phyloP scores from a whole-genome alignment of 1,140 invertebrate genomes.

The Bombus terrestris region DNA sequence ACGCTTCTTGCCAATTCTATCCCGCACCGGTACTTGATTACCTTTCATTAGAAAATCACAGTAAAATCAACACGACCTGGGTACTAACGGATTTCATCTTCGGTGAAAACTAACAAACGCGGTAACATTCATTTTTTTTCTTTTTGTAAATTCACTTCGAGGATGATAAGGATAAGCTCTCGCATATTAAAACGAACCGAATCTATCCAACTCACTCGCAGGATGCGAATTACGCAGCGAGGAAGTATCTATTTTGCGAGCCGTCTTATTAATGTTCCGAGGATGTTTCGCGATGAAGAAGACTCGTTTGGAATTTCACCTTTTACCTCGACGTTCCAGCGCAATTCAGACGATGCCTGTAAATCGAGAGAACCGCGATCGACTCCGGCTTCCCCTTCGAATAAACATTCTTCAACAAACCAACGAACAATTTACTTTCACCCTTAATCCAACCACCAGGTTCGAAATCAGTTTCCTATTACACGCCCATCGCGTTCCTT shows the following conservation, averaged over 20 bases:
- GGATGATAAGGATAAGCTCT: not conserved
- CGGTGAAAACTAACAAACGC: slow-evolving; percentile 13
- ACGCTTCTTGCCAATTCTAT: slow-evolving; percentile 38
- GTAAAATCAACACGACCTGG: slow-evolving; percentile 17
- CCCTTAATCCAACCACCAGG: not conserved
- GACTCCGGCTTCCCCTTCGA: not conserved
- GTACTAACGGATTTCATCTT: slow-evolving; percentile 29
- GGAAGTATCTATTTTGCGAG: slow-evolving; percentile 44
- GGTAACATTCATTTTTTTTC: not conserved
- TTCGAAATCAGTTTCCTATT: not conserved
- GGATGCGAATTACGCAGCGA: slow-evolving; percentile 31
- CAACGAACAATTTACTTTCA: slow-evolving; percentile 28
- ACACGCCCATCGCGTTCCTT: not conserved
- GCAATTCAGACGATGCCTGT: slow-evolving; percentile 7
- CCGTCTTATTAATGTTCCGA: slow-evolving; percentile 42
- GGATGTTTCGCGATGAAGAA: slow-evolving; percentile 15
- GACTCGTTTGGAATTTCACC: slow-evolving; percentile 50
- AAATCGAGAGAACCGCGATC: not conserved
- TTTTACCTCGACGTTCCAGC: slow-evolving; percentile 40
- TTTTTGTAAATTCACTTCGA: not conserved
- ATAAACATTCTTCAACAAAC: not conserved
- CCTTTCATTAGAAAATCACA: slow-evolving; percentile 53
- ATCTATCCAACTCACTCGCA: slow-evolving; percentile 4
- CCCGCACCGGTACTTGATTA: slow-evolving; percentile 64
- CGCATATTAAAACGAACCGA: slow-evolving; percentile 9